phyloP scores from a whole-genome alignment of 2,888 invertebrate genomes.

The Sphaerophoria taeniata region DNA sequence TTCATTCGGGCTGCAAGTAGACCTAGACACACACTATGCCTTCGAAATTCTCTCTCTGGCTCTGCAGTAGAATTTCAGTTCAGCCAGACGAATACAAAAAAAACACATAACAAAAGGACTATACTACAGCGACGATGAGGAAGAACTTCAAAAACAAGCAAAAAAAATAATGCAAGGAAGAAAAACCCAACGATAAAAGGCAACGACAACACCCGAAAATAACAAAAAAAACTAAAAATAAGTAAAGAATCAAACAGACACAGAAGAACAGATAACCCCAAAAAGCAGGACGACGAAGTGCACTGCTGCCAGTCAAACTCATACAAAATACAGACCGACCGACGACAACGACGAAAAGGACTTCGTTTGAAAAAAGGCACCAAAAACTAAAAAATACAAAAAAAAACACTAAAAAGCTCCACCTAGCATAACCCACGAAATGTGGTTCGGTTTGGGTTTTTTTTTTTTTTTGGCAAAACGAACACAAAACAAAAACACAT shows the following conservation, averaged over 20 bases:
- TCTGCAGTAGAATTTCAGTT: constrained; percentile 59
- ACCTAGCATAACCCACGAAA: constrained; percentile 68
- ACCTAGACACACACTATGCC: not conserved
- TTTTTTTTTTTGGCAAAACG: constrained; percentile 37
- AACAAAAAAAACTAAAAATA: not conserved
- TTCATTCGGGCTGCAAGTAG: constrained; percentile 49
- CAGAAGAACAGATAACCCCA: constrained; percentile 30
- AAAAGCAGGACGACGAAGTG: constrained; percentile 62
- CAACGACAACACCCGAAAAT: constrained; percentile 53
- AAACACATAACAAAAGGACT: constrained; percentile 62
- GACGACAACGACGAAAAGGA: not conserved
- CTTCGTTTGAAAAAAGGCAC: not conserved
- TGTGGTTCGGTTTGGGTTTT: constrained; percentile 52
- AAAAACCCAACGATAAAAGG: constrained; percentile 56
- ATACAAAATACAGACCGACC: not conserved
- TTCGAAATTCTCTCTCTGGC: constrained; percentile 43
- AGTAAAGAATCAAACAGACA: constrained; percentile 30
- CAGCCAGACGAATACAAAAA: constrained; percentile 38
- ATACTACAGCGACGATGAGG: constrained; percentile 27
- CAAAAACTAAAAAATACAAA: constrained; percentile 17
- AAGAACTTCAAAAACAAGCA: constrained; percentile 9
- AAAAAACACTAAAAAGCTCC: constrained; percentile 46
- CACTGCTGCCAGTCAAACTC: constrained; percentile 39
- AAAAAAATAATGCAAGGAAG: constrained; percentile 22
- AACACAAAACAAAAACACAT: constrained; percentile 40